Percentiles rank a stretch among this genome's conserved stretches.
These are phyloP conservation scores for Xanthorhoe spadicearia DNA, from an alignment of 2,888 invertebrate species.

Conservation along the genomic window DNA sequence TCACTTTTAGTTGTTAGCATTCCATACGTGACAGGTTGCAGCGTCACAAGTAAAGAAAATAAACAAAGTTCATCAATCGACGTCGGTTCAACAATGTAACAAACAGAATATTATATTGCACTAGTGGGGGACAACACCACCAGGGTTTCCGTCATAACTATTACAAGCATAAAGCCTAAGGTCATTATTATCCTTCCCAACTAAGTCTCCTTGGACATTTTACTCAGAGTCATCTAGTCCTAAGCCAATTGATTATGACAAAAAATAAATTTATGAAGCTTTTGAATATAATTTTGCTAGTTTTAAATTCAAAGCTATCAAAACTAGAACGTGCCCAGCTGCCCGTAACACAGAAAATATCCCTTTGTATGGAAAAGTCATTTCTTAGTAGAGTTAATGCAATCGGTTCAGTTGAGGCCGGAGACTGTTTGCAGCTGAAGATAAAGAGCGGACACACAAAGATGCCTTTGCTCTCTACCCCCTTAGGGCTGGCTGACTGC, in stretches of 20 bases:
- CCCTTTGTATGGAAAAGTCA: constrained; percentile 43
- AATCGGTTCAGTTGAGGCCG: constrained; percentile 63
- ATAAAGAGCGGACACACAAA: constrained; percentile 71
- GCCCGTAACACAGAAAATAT: constrained; percentile 8
- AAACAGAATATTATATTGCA: not conserved
- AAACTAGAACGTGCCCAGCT: not conserved
- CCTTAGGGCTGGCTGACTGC: constrained; percentile 43
- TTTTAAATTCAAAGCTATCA: constrained; percentile 3
- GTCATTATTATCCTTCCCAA: too few relatives aligned
- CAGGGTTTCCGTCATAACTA: not conserved
- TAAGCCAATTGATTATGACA: too few relatives aligned
- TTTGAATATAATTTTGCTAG: not conserved
- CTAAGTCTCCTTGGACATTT: too few relatives aligned
- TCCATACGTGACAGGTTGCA: not conserved
- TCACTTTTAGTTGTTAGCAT: not conserved
- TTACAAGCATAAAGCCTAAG: not conserved
- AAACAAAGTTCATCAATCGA: not conserved
- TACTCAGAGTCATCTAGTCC: too few relatives aligned
- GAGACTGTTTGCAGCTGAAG: constrained; percentile 66
- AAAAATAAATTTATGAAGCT: too few relatives aligned
- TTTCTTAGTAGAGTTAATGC: constrained; percentile 63
- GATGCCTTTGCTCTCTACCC: constrained; percentile 55
- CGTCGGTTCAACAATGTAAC: not conserved
- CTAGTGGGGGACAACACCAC: not conserved
- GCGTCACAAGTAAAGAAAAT: constrained; percentile 1